phyloP scores from a whole-genome alignment of 1,140 invertebrate species.

The Caenorhabditis brenneri region DNA sequence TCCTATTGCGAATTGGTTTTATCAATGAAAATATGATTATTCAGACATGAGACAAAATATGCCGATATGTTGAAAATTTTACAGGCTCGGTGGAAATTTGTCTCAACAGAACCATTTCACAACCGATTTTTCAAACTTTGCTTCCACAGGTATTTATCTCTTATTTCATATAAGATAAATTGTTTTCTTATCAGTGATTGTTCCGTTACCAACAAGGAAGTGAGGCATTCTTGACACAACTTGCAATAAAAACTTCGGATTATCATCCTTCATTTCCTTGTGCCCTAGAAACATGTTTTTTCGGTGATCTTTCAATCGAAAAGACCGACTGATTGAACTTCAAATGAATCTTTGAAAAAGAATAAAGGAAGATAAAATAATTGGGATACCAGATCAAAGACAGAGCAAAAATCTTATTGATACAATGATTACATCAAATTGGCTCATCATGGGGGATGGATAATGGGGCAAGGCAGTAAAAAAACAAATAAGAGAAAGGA shows the following conservation, averaged over 20 bases:
- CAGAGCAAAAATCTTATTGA: conserved; percentile 32
- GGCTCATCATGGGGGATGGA: conserved; percentile 2
- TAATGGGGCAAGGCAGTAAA: conserved; percentile 34
- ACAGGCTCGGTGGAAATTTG: too few species aligned
- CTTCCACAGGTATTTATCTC: too few species aligned
- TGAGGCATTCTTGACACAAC: neutral
- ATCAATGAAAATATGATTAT: too few species aligned
- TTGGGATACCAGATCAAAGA: neutral
- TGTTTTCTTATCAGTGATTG: neutral
- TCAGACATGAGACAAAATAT: too few species aligned
- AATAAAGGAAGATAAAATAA: neutral
- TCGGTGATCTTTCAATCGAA: neutral
- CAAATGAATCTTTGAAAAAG: neutral
- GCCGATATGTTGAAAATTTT: too few species aligned
- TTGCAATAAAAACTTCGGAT: neutral
- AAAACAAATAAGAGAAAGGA: conserved; percentile 21
- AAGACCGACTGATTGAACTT: neutral
- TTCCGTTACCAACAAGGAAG: neutral
- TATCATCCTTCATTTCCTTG: neutral
- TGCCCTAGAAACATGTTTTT: neutral
- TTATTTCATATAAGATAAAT: neutral
- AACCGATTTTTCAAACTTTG: too few species aligned
- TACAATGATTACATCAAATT: conserved; percentile 29
- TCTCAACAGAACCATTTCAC: too few species aligned
- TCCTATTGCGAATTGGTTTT: too few species aligned